phyloP scores from a whole-genome alignment of 1,140 invertebrate genomes.

The Drosophila ficusphila region DNA sequence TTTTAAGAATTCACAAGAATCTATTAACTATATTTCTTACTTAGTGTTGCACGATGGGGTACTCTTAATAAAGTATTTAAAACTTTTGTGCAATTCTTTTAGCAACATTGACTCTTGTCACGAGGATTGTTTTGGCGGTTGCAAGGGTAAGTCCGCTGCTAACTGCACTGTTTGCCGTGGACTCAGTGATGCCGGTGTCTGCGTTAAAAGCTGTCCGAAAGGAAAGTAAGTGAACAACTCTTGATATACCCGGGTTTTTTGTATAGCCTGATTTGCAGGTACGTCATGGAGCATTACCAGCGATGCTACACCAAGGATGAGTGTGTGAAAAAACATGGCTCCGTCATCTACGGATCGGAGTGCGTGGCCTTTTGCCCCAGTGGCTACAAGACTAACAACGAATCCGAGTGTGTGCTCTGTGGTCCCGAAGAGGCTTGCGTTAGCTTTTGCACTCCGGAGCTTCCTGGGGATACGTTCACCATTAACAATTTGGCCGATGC shows the following conservation, averaged over 20 bases:
- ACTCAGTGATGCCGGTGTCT: constrained; percentile 58
- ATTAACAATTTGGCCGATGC: constrained; percentile 66
- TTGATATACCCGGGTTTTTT: neutral
- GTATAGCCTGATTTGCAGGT: too few species aligned
- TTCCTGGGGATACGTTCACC: constrained; percentile 5
- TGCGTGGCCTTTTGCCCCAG: constrained; percentile 69
- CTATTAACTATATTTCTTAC: neutral
- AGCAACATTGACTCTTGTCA: constrained; percentile 53
- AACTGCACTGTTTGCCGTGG: constrained; percentile 63
- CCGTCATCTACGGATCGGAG: constrained; percentile 30
- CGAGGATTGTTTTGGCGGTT: constrained; percentile 72
- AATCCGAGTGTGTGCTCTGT: constrained; percentile 47
- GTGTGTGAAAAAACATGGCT: constrained; percentile 30
- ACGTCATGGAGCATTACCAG: constrained; percentile 54
- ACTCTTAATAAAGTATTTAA: too few species aligned
- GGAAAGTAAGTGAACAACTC: constrained; percentile 52
- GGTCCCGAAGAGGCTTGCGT: constrained; percentile 41
- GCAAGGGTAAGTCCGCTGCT: constrained; percentile 43
- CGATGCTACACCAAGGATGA: constrained; percentile 59
- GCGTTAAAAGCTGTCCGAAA: constrained; percentile 60
- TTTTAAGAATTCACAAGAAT: too few species aligned
- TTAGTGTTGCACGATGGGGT: too few species aligned
- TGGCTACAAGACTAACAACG: constrained; percentile 47
- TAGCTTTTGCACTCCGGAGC: constrained; percentile 56
- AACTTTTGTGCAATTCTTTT: too few species aligned